Conservation (phyloP, 2,113 vertebrate genomes). For the Rhinogobius similis region DNA sequence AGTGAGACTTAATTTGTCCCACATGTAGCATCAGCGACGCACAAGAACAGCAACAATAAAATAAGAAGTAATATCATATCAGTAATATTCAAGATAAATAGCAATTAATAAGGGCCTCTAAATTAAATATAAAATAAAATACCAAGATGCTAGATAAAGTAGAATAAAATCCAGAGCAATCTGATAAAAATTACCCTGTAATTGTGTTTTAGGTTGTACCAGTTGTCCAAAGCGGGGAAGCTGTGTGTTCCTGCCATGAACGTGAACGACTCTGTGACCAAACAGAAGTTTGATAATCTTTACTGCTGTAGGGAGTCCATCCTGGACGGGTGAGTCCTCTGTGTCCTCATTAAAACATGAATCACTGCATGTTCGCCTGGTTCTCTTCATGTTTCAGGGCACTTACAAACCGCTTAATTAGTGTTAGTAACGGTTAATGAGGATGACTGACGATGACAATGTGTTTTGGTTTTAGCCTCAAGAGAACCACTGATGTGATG, state of each 20-base stretch:
- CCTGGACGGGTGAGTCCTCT: slow-evolving; percentile 84
- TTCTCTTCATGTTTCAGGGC: background rate
- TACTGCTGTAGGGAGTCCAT: slow-evolving; percentile 98
- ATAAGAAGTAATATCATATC: no score
- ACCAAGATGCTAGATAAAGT: no score
- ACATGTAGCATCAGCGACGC: no score
- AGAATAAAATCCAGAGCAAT: no score
- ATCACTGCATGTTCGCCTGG: background rate
- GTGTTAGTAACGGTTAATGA: background rate
- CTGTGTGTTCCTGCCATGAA: slow-evolving; percentile 98
- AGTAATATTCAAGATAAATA: no score
- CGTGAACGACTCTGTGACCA: slow-evolving; percentile 96
- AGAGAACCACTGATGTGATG: slow-evolving; percentile 98
- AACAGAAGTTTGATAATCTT: slow-evolving; percentile 98
- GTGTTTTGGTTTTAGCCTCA: slow-evolving; percentile 77
- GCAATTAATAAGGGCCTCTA: no score
- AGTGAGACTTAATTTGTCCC: no score
- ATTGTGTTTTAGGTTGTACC: slow-evolving; percentile 84
- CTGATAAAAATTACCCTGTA: no score
- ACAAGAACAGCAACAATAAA: no score
- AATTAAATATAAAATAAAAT: no score
- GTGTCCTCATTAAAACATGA: background rate
- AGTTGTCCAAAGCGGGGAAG: slow-evolving; percentile 95
- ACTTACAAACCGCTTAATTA: slow-evolving; percentile 3
- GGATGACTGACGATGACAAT: background rate